These are phyloP conservation scores for Onychorhynchus coronatus DNA, from an alignment of 2,113 vertebrate species.

Conservation along the genomic window DNA sequence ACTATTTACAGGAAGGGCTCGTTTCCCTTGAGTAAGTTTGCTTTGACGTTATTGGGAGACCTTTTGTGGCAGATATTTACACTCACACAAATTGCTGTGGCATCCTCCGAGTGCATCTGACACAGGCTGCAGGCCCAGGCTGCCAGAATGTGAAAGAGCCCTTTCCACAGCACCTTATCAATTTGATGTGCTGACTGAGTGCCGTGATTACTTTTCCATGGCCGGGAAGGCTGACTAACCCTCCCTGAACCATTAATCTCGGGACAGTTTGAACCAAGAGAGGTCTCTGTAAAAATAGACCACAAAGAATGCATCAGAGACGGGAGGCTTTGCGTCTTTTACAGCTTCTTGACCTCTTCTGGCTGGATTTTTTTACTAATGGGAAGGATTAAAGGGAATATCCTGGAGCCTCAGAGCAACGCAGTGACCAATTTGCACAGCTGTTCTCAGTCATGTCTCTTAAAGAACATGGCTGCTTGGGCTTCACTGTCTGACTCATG, in stretches of 20 bases:
- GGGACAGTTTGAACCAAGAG: conserved; percentile 17
- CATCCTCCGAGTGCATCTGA: background rate
- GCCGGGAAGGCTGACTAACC: background rate
- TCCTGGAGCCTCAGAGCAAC: background rate
- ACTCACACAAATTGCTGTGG: background rate
- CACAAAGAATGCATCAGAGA: background rate
- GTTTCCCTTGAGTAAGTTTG: background rate
- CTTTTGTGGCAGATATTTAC: conserved; percentile 28
- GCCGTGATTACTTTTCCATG: background rate
- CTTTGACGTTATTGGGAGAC: conserved; percentile 16
- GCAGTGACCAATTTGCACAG: background rate
- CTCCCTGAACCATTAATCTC: conserved; percentile 11
- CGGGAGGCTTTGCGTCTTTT: conserved; percentile 3
- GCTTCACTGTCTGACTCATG: background rate
- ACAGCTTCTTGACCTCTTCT: conserved; percentile 35
- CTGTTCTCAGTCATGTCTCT: background rate
- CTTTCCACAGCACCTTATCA: conserved; percentile 33
- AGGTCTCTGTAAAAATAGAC: conserved; percentile 40
- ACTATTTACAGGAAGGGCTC: background rate
- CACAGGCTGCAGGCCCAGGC: background rate
- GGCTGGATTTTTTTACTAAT: background rate
- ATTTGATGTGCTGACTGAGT: background rate
- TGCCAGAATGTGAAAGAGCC: background rate
- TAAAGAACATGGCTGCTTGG: background rate
- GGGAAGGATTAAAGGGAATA: background rate